phyloP scores from a whole-genome alignment of 2,113 vertebrate genomes.

The Maccullochella peelii region DNA sequence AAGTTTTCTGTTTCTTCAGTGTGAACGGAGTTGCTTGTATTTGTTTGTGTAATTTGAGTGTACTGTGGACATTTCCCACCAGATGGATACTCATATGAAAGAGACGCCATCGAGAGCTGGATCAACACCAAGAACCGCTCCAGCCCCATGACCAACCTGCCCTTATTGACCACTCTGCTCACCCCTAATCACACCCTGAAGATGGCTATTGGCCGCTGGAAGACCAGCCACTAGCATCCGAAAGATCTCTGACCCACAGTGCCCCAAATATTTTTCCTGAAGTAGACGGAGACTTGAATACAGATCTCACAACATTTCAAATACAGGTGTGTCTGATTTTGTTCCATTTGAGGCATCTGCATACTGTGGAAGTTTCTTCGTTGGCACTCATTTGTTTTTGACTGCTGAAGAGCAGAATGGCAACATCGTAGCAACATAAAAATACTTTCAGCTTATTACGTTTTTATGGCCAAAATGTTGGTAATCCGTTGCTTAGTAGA shows the following conservation, averaged over 20 bases:
- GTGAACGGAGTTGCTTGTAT: background rate
- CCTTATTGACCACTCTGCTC: conserved; percentile 87
- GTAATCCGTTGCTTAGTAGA: background rate
- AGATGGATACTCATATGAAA: conserved; percentile 98
- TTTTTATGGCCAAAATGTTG: background rate
- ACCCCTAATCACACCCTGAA: conserved; percentile 95
- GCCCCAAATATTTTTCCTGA: background rate
- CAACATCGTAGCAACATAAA: background rate
- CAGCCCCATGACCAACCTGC: conserved; percentile 98
- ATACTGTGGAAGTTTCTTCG: no score
- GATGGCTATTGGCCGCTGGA: conserved; percentile 95
- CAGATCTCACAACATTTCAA: background rate
- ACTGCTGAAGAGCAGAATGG: background rate
- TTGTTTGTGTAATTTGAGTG: background rate
- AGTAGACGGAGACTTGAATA: conserved; percentile 12
- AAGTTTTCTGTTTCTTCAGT: background rate
- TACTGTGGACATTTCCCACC: conserved; percentile 35
- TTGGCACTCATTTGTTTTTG: background rate
- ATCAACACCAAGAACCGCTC: conserved; percentile 89
- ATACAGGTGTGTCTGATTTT: background rate
- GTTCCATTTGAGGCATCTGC: background rate
- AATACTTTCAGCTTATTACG: background rate
- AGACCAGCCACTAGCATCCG: conserved; percentile 68
- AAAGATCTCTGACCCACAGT: background rate
- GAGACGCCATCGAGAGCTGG: conserved; percentile 93